These are phyloP conservation scores for Trematocara marginatum DNA, from an alignment of 2,113 vertebrate genomes.

Conservation along the genomic window DNA sequence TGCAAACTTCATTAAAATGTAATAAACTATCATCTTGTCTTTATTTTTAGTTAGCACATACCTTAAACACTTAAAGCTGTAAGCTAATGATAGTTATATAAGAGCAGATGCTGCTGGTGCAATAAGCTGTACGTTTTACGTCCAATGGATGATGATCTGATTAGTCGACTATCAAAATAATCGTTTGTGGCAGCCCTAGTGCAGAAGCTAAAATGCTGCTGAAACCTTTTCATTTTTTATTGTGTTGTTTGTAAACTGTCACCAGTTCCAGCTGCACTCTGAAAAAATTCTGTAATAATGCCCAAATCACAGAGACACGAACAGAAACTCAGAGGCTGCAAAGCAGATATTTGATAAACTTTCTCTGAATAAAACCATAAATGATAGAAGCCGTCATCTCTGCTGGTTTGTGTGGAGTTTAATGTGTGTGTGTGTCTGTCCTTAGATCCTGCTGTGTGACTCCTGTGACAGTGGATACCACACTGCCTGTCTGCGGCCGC, in stretches of 20 bases:
- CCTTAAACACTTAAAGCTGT: too few species aligned
- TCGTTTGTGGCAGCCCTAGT: too few species aligned
- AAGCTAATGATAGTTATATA: too few species aligned
- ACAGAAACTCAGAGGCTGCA: neutral
- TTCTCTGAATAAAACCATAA: neutral
- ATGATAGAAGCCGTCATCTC: neutral
- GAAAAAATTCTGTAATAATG: too few species aligned
- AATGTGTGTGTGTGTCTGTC: neutral
- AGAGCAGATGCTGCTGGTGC: too few species aligned
- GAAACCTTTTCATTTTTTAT: neutral
- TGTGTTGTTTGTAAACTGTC: neutral
- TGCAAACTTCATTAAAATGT: too few species aligned
- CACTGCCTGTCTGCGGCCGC: slow-evolving; percentile 93
- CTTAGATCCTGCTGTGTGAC: slow-evolving; percentile 91
- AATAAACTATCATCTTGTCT: too few species aligned
- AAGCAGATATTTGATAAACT: neutral
- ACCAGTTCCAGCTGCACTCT: neutral
- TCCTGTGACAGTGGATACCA: slow-evolving; percentile 94
- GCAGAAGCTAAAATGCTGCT: too few species aligned
- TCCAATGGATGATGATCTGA: too few species aligned
- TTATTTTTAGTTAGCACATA: too few species aligned
- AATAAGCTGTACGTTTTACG: too few species aligned
- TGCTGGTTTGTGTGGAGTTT: neutral
- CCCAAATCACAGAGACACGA: neutral
- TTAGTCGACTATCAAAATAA: too few species aligned